phyloP scores from a whole-genome alignment of 2,888 invertebrate species.

The Heliconius ethilla region DNA sequence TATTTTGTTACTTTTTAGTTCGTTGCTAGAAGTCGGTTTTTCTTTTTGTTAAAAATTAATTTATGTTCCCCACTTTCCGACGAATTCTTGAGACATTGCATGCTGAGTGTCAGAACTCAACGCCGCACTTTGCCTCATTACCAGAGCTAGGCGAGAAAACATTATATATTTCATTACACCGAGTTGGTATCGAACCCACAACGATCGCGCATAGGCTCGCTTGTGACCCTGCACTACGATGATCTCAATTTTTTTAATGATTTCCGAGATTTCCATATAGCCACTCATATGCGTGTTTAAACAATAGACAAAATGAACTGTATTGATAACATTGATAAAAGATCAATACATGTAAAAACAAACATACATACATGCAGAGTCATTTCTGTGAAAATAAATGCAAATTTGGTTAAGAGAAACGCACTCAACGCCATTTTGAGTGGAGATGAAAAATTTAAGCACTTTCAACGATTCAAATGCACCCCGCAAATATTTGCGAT shows the following conservation, averaged over 20 bases:
- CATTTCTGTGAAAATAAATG: not conserved
- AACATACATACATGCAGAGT: not conserved
- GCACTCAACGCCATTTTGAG: conserved; percentile 14
- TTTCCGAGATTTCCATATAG: too few species aligned
- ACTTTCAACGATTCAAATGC: conserved; percentile 28
- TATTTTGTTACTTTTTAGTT: too few species aligned
- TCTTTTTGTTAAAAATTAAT: too few species aligned
- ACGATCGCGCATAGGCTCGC: too few species aligned
- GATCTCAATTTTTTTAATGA: too few species aligned
- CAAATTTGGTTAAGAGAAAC: conserved; percentile 10
- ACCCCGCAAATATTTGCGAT: conserved; percentile 35
- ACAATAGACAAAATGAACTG: too few species aligned
- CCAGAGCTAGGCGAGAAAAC: too few species aligned
- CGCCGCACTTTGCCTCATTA: not conserved
- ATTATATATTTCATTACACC: too few species aligned
- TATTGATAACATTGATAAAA: not conserved
- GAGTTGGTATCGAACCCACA: too few species aligned
- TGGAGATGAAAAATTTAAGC: conserved; percentile 30
- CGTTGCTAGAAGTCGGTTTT: too few species aligned
- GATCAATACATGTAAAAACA: not conserved
- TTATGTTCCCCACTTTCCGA: not conserved
- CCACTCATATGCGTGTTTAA: too few species aligned
- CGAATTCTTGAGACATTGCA: not conserved
- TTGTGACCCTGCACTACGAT: too few species aligned
- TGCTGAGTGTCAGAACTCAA: not conserved